These are phyloP conservation scores for Luidia sarsii DNA, from an alignment of 53 echinoderm and acorn worm genomes.

Conservation along the genomic window DNA sequence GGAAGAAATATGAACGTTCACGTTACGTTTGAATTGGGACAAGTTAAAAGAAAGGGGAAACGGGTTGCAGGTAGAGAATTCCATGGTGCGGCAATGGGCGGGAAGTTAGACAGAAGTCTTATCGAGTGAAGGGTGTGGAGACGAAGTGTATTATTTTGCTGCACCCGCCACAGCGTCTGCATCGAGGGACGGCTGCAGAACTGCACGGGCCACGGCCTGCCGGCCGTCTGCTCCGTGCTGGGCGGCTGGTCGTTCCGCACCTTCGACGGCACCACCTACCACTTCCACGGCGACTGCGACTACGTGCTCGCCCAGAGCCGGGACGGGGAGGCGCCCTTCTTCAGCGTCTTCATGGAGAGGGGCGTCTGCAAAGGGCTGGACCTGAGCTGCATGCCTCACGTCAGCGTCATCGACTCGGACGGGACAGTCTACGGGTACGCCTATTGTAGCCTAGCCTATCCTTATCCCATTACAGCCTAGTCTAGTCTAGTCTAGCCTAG, in stretches of 20 bases:
- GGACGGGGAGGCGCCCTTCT: neutral
- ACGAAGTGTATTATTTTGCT: too few relatives aligned
- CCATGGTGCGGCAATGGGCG: too few relatives aligned
- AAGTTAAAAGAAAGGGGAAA: neutral
- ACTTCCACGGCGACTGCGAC: slow-evolving; percentile 19
- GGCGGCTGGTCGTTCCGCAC: slow-evolving; percentile 44
- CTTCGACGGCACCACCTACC: slow-evolving; percentile 41
- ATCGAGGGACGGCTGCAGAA: neutral
- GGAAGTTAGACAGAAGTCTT: too few relatives aligned
- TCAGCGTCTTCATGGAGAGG: slow-evolving; percentile 51
- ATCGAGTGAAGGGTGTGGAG: too few relatives aligned
- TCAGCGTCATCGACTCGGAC: slow-evolving; percentile 9
- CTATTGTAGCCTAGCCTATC: too few relatives aligned
- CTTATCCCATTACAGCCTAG: too few relatives aligned
- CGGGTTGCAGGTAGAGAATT: too few relatives aligned
- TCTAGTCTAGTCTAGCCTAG: too few relatives aligned
- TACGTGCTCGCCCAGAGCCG: slow-evolving; percentile 37
- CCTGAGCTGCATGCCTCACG: neutral
- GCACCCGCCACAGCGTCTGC: neutral
- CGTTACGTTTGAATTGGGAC: neutral
- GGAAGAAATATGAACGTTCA: too few relatives aligned
- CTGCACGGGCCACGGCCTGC: slow-evolving; percentile 27
- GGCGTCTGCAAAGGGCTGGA: neutral
- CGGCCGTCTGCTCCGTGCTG: slow-evolving; percentile 24
- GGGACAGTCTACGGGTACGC: slow-evolving; percentile 29